A percentile compares a stretch with the other conserved stretches of the same genome.
Evolutionary conservation across 2,888 invertebrate species (phyloP).

Genomic region (Erannis defoliaria): DNA sequence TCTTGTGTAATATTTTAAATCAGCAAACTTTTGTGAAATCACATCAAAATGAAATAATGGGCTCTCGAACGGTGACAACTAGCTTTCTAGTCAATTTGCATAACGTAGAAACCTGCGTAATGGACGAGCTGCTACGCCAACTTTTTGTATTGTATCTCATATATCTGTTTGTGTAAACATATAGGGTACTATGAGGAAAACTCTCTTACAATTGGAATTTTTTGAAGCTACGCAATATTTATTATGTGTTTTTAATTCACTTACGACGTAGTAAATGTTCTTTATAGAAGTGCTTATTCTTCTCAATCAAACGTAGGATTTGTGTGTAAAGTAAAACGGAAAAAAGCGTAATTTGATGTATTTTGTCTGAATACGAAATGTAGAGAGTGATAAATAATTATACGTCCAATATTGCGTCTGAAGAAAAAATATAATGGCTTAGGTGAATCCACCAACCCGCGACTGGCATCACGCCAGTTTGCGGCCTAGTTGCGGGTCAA

Average conservation of each 20-base stretch:
- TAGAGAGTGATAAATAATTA: background rate
- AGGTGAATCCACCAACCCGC: too few species aligned
- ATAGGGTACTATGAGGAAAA: background rate
- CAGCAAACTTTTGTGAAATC: too few species aligned
- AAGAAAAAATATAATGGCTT: too few species aligned
- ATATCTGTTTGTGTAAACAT: background rate
- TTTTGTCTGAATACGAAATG: background rate
- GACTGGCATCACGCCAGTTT: too few species aligned
- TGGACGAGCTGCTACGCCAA: background rate
- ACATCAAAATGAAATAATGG: background rate
- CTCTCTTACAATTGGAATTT: background rate
- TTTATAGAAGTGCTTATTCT: background rate
- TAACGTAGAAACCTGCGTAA: too few species aligned
- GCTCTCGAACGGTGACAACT: background rate
- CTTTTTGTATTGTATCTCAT: background rate
- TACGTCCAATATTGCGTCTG: too few species aligned
- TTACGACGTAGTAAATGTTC: slow-evolving; percentile 2
- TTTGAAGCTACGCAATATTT: slow-evolving; percentile 12
- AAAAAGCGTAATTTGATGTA: background rate
- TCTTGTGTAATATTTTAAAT: background rate
- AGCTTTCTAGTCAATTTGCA: background rate
- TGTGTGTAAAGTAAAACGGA: background rate
- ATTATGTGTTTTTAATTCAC: slow-evolving; percentile 4
- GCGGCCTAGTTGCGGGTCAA: too few species aligned
- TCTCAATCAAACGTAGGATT: background rate